Evolutionary conservation across 2,113 vertebrate genomes (phyloP), one percentile per base, ranked within the genome.

Genomic region (Oryctolagus cuniculus): DNA sequence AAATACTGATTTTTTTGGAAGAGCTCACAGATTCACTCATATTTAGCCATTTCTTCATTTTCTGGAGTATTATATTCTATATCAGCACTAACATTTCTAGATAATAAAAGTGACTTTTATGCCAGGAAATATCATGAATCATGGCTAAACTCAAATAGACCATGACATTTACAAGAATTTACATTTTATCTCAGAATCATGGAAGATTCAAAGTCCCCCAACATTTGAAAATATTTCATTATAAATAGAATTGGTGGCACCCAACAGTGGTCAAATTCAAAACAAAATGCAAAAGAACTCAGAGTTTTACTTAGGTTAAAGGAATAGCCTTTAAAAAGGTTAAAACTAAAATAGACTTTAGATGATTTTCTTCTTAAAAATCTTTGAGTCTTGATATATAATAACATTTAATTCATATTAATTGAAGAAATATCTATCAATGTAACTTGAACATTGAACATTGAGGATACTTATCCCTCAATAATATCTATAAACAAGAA

Each of bases 81-180:
- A 24, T 1, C 78, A 82, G 24, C 88, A 31, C 34, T 89, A 70
- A 16, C 7, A 87, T 67, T 80, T 95, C 51, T 34, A n/a, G n/a
- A 36, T 91, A 74, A 81, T 75, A 92, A 95, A 79, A 82, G 64
- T 58, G 61, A 63, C 7, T 91, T 89, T 75, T 85, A 75, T 93
- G 63, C 34, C 17, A 84, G 61, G 49, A 89, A 89, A 80, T 79
- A 90, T 78, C 79, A 31, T 25, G 81, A 36, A 78, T 86, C 67
- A 87, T 27, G 75, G 36, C 79, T 79, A 72, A 95, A 87, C 16
- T 91, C 77, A 94, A 96, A 25, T 38, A 69, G n/a, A 69, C 15
- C 13, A 27, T 72, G 29, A 1, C n/a, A 90, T 89, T 64, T 92
- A 79, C 4, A 87, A 92, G 93, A 87, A n/a, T 77, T 84, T 86